Base-by-base conservation (phyloP, 2,113 vertebrate species). In the Pedionomus torquatus region DNA sequence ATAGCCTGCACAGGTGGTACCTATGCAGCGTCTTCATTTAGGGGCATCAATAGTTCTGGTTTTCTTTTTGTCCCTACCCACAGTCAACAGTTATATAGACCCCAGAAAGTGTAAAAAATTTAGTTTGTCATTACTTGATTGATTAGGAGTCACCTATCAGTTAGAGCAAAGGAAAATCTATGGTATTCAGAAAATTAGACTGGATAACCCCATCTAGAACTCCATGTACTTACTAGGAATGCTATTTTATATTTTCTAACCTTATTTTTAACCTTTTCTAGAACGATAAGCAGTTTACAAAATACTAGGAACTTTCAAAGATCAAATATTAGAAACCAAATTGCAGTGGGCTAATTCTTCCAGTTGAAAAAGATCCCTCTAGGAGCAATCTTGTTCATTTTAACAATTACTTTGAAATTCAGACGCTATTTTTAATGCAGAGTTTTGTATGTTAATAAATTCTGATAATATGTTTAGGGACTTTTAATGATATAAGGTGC, bases 1-100 rank as follows among this genome's bases (percentile, higher is more conserved):
- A 39, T 39, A 65, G 19, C 30, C n/a, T 48, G 9, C 5, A 39
- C 28, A 54, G 5, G 2, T 58, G 19, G 15, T n/a, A 63, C 9
- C 4, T n/a, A 19, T 16, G 20, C 46, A 75, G 2, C 20, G 0
- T 76, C 5, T 71, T 58, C 7, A 46, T 63, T 76, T 63, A 61
- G 20, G 7, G 33, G 5, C 8, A 13, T 58, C 44, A 55, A 10
- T 37, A 18, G 2, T 11, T n/a, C 5, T 39, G 1, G 1, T 76
- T 57, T 61, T 75, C 16, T 7, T 17, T 20, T 61, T 68, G 51
- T 51, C 16, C 6, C 17, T 77, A 4, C 13, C 28, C n/a, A 5
- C 15, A 2, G 17, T 81, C 30, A 70, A 30, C 7, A 66, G 12
- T 44, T 15, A 33, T 3, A 9, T 9, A 92, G 35, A 76, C 3